Conservation (phyloP, 2,888 invertebrate species). For the Conus canariensis region DNA sequence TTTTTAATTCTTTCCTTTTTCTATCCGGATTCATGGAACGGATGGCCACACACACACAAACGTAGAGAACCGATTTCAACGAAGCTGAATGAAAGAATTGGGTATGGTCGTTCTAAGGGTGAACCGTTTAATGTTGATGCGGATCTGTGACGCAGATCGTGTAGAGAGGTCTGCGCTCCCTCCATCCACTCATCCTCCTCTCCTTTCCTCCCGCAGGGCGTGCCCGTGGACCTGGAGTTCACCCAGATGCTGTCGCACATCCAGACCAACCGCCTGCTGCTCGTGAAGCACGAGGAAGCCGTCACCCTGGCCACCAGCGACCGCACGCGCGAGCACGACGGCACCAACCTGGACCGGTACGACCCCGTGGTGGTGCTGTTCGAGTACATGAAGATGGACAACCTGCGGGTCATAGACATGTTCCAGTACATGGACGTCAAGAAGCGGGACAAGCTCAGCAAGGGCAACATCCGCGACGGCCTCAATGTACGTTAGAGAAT, state of each 20-base stretch:
- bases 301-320: conserved; percentile 52
- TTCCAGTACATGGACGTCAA: conserved; percentile 69
- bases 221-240: conserved; percentile 59
- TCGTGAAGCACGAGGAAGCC: conserved; percentile 55
- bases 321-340: conserved; percentile 60
- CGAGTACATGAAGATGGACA: conserved; percentile 72
- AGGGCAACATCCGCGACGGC: conserved; percentile 64
- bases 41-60: no score
- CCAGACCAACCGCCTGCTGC: conserved; percentile 47
- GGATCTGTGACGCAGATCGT: no score
- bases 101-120: no score
- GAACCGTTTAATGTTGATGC: no score
- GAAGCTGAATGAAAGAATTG: no score
- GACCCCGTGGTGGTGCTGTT: conserved; percentile 70
- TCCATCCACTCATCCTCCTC: no score
- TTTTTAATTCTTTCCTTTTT: no score
- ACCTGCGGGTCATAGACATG: conserved; percentile 71
- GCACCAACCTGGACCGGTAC: conserved; percentile 63
- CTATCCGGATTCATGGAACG: no score
- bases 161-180: no score
- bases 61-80: no score
- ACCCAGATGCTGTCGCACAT: conserved; percentile 46
- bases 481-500: conserved; percentile 59
- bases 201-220: conserved; percentile 47
- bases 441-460: conserved; percentile 64